Evolutionary conservation across 2,888 invertebrate species (phyloP).

Genomic region (Metallyticus violacea): DNA sequence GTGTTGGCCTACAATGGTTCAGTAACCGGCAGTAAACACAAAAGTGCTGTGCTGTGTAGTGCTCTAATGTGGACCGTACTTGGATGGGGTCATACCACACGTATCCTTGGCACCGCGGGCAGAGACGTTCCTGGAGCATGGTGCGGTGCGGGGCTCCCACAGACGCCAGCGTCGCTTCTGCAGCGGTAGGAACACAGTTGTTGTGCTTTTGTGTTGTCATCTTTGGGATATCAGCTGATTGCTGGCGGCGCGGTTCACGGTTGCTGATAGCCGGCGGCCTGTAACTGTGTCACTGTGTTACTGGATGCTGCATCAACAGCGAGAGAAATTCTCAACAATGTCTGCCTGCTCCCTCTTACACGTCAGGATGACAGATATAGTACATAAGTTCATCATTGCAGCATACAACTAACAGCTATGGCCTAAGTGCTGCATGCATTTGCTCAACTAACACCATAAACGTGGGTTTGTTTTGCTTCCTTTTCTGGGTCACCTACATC

Average conservation of each 20-base stretch:
- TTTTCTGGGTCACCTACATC: too few species aligned
- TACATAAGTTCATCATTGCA: slow-evolving; percentile 12
- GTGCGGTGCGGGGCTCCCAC: slow-evolving; percentile 1
- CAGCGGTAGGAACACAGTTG: slow-evolving; percentile 17
- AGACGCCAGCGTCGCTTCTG: background rate
- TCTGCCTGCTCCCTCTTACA: slow-evolving; percentile 27
- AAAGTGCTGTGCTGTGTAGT: background rate
- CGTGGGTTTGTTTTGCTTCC: too few species aligned
- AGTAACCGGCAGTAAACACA: background rate
- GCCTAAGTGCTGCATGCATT: background rate
- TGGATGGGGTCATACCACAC: slow-evolving; percentile 42
- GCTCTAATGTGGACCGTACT: slow-evolving; percentile 1
- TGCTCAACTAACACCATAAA: too few species aligned
- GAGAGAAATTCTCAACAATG: slow-evolving; percentile 3
- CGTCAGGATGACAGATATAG: slow-evolving; percentile 26
- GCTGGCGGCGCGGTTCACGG: too few species aligned
- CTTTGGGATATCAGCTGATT: background rate
- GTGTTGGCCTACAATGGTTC: slow-evolving; percentile 19
- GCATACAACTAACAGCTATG: too few species aligned
- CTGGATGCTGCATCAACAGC: background rate
- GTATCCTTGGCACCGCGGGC: slow-evolving; percentile 45
- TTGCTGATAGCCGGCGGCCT: too few species aligned
- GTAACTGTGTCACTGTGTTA: slow-evolving; percentile 24
- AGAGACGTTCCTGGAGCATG: slow-evolving; percentile 9
- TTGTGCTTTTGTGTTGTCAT: slow-evolving; percentile 12